Evolutionary conservation across 2,888 invertebrate genomes (phyloP).

Genomic region (Schizaphis graminum): DNA sequence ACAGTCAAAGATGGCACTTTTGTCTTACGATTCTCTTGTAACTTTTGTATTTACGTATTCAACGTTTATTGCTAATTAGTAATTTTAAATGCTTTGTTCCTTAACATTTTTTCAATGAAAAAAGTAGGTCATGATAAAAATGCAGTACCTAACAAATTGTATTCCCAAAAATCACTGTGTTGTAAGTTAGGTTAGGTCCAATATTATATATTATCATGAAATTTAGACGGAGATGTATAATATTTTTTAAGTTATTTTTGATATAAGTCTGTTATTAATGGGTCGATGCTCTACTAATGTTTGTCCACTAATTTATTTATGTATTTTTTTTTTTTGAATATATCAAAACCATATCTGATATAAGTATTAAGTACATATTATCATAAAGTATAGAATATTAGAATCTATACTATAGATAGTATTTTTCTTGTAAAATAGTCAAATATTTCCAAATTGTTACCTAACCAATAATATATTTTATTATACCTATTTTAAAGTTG

Average conservation of each 20-base stretch:
- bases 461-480: neutral
- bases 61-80: neutral
- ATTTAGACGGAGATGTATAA: neutral
- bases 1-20: neutral
- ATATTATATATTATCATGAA: neutral
- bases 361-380: too few relatives aligned
- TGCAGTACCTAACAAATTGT: neutral
- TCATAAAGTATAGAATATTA: too few relatives aligned
- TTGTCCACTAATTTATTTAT: neutral
- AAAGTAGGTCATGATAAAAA: neutral
- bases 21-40: neutral
- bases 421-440: neutral
- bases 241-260: neutral
- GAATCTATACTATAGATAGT: neutral
- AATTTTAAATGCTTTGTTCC: neutral
- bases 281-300: neutral
- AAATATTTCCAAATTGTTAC: too few relatives aligned
- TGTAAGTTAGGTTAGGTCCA: neutral
- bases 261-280: neutral
- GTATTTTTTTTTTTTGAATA: neutral
- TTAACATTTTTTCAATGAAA: neutral
- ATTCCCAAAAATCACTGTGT: too few relatives aligned
- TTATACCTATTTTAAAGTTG: neutral
- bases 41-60: conserved; percentile 14
- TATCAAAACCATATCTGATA: neutral